Evolutionary conservation across 2,797 vertebrate species (phyloP).

Genomic region (Balearica regulorum): DNA sequence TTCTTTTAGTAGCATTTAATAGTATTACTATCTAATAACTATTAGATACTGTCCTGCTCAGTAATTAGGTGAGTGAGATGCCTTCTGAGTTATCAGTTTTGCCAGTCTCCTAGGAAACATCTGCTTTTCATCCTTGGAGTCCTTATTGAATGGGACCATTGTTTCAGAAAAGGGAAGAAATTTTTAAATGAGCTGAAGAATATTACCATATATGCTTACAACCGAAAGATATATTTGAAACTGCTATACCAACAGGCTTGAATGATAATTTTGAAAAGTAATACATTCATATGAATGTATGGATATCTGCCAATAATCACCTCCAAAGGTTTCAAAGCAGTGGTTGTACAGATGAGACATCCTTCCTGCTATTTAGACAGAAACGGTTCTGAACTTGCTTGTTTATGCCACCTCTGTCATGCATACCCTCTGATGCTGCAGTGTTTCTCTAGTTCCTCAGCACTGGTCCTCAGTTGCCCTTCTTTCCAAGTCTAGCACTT

Average conservation of each 20-base stretch:
- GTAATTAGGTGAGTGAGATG: not conserved
- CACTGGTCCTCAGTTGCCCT: not conserved
- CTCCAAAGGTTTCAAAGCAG: not conserved
- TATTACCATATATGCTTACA: not conserved
- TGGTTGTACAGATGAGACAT: not conserved
- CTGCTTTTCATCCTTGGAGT: constrained; percentile 10
- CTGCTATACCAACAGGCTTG: not conserved
- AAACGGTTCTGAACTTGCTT: not conserved
- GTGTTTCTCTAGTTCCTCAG: not conserved
- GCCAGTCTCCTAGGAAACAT: not conserved
- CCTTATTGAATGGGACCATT: not conserved
- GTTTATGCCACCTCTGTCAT: not conserved
- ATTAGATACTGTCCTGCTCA: not conserved
- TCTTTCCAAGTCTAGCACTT: not conserved
- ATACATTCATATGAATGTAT: not conserved
- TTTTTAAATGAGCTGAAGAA: not conserved
- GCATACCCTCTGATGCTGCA: not conserved
- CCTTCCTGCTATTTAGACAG: not conserved
- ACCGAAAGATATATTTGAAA: not conserved
- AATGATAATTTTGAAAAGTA: not conserved
- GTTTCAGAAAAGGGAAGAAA: not conserved
- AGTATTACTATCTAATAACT: not conserved
- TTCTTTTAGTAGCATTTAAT: constrained; percentile 27
- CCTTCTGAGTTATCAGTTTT: not conserved
- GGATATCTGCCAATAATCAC: not conserved